phyloP scores from a whole-genome alignment of 2,113 vertebrate genomes.

The Clarias magur region DNA sequence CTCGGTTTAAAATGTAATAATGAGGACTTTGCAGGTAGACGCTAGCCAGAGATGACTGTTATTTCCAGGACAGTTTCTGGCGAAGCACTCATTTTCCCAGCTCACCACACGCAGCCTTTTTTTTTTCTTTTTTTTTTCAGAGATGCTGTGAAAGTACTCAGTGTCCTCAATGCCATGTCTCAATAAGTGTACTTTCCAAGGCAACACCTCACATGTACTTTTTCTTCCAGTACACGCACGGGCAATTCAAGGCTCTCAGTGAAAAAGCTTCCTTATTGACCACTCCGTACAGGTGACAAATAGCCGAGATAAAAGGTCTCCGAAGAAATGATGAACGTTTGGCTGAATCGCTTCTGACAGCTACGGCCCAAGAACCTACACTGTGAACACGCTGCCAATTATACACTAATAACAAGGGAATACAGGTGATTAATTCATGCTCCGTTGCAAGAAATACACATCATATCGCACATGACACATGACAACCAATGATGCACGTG shows the following conservation, averaged over 20 bases:
- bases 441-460: background rate
- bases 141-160: background rate
- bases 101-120: background rate
- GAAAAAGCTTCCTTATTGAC: slow-evolving; percentile 3
- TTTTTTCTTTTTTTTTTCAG: background rate
- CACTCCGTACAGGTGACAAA: slow-evolving; percentile 7
- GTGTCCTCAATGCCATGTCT: background rate
- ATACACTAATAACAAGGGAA: background rate
- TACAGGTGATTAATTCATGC: background rate
- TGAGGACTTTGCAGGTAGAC: background rate
- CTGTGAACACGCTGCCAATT: background rate
- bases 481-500: background rate
- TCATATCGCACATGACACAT: background rate
- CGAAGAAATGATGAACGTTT: background rate
- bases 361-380: background rate
- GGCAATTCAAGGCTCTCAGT: background rate
- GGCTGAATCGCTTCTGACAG: background rate
- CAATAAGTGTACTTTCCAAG: background rate
- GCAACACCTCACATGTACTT: background rate
- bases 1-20: background rate
- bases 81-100: slow-evolving; percentile 6
- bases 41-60: background rate
- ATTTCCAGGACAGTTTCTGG: slow-evolving; percentile 6
- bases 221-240: background rate
- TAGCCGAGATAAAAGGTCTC: background rate